These are phyloP conservation scores for Hozukius guyotensis DNA, from an alignment of 2,797 vertebrate species.

Conservation along the genomic window DNA sequence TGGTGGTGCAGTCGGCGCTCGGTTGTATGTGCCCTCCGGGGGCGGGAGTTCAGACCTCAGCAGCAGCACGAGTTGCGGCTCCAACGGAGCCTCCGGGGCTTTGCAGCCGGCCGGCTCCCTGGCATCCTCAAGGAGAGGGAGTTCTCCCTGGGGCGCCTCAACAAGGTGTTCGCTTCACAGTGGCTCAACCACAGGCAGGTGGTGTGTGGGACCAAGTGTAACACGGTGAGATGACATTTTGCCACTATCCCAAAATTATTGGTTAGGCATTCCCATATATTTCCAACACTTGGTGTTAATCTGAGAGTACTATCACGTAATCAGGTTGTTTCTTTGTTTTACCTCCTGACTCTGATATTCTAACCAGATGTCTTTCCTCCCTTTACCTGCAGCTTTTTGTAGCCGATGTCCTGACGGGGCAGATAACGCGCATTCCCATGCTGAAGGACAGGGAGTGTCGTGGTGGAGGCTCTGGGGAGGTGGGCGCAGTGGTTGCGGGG, in stretches of 20 bases:
- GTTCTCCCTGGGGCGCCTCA: conserved; percentile 93
- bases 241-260: background rate
- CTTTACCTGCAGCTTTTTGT: conserved; percentile 89
- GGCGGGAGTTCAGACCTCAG: conserved; percentile 91
- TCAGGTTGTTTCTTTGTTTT: background rate
- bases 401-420: conserved; percentile 92
- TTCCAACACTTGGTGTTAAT: background rate
- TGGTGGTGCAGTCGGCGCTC: conserved; percentile 89
- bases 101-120: conserved; percentile 92
- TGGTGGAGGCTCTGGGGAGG: conserved; percentile 60
- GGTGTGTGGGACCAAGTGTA: conserved; percentile 98
- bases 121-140: conserved; percentile 92
- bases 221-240: conserved; percentile 88
- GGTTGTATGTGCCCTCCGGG: conserved; percentile 92
- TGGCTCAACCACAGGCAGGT: conserved; percentile 98
- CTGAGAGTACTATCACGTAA: background rate
- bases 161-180: conserved; percentile 98
- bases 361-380: background rate
- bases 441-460: conserved; percentile 91
- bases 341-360: background rate
- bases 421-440: conserved; percentile 97
- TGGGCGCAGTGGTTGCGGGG: conserved; percentile 43
- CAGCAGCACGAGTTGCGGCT: conserved; percentile 88
- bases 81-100: conserved; percentile 88
- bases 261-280: background rate